Base-by-base conservation (phyloP, 2,113 vertebrate genomes). In the Petroica traversi region DNA sequence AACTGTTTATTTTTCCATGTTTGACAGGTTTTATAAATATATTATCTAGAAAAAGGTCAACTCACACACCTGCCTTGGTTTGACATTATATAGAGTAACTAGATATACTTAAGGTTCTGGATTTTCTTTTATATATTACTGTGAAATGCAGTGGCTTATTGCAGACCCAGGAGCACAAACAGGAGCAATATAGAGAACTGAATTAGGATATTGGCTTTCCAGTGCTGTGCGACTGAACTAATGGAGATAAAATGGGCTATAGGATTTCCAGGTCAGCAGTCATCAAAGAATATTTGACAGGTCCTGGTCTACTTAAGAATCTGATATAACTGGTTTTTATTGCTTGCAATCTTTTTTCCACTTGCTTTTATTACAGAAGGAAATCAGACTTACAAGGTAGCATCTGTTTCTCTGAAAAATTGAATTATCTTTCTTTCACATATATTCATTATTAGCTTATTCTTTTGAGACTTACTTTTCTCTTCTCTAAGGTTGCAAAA, bases 181-280 rank as follows among this genome's bases (percentile, higher is more conserved):
- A 5, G 18, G 3, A 85, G 3, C 14, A 33, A 73, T 34, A 69
- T 1, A 34, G 19, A 74, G 46, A 64, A 61, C 9, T 76, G 20
- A 26, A 16, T 34, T 62, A 64, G 33, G 33, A 89, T 78, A 79
- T n/a, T 58, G 28, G 15, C 24, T 88, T 83, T 86, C 28, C 26
- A 31, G 34, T 43, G 52, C 28, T 19, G 11, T 41, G 54, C 0
- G 0, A 23, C 14, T 66, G 34, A 88, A 83, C 19, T 4, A 43
- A 33, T 10, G 36, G 5, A 57, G 36, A 59, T n/a, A 78, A 77
- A 89, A 71, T 10, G 59, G 15, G 8, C 43, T 52, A 8, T 48
- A 59, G 46, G 18, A 48, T 91, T 84, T 94, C 45, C 54, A 82
- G 62, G 45, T 77, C 62, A 82, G 18, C 17, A n/a, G 29, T 40